phyloP scores from a whole-genome alignment of 2,888 invertebrate genomes.

The Protodeltote pygarga region DNA sequence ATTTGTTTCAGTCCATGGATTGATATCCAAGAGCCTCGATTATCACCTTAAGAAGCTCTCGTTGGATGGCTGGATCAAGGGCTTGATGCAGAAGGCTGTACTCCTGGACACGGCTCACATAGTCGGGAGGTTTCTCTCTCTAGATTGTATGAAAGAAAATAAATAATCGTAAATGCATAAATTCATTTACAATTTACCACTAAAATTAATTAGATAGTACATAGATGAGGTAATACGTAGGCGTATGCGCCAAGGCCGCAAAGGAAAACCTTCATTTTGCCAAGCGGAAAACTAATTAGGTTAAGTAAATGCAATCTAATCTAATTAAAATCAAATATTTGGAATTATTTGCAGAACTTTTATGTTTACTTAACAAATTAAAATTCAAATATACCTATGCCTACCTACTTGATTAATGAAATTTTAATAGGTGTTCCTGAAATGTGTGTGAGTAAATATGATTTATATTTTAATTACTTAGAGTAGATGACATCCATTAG shows the following conservation, averaged over 20 bases:
- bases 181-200: no score
- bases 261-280: constrained; percentile 16
- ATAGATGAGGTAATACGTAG: background rate
- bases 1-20: no score
- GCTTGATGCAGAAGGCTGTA: no score
- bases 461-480: no score
- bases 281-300: constrained; percentile 35
- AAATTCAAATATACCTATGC: background rate
- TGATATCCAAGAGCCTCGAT: no score
- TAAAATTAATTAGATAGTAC: no score
- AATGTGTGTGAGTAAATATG: background rate
- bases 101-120: no score
- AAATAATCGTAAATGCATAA: no score
- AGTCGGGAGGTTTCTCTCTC: no score
- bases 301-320: constrained; percentile 26
- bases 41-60: no score
- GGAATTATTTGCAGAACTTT: constrained; percentile 1
- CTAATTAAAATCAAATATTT: constrained; percentile 28
- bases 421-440: background rate
- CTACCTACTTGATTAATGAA: background rate
- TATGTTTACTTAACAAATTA: constrained; percentile 1
- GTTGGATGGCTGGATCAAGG: no score
- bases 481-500: no score
- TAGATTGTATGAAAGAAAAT: background rate
- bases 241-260: constrained; percentile 16